phyloP scores from a whole-genome alignment of 2,113 vertebrate species.

The Rattus rattus region DNA sequence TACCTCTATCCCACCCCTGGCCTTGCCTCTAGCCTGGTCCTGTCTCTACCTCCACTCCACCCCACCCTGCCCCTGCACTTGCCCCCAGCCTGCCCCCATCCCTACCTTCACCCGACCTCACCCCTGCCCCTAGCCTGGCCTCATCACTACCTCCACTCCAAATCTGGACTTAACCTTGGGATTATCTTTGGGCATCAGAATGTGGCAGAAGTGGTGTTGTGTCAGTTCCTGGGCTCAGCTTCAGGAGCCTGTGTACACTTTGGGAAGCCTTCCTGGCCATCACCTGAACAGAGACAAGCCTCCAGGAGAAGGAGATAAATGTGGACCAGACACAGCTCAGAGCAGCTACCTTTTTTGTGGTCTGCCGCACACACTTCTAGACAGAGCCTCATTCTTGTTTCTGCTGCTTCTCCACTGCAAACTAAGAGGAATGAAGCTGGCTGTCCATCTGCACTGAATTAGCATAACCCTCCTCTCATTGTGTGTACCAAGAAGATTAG shows the following conservation, averaged over 20 bases:
- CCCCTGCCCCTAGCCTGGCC: not conserved
- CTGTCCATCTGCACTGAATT: not conserved
- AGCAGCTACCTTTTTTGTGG: not conserved
- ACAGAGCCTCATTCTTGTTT: not conserved
- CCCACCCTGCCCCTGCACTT: too few species aligned
- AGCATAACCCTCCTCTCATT: not conserved
- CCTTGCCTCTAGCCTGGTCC: too few species aligned
- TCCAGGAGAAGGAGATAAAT: not conserved
- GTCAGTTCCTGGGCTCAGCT: not conserved
- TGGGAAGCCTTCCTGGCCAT: not conserved
- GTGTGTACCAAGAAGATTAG: not conserved
- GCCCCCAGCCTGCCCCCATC: too few species aligned
- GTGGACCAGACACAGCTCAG: not conserved
- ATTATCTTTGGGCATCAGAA: not conserved
- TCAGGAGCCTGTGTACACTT: not conserved
- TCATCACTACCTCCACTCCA: not conserved
- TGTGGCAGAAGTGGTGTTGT: not conserved
- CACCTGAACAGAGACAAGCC: not conserved
- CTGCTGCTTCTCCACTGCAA: not conserved
- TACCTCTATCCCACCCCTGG: too few species aligned
- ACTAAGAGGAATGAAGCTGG: not conserved
- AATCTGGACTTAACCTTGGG: not conserved
- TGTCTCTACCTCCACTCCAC: too few species aligned
- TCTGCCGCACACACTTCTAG: not conserved
- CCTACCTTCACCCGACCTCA: not conserved